Evolutionary conservation across 2,797 vertebrate genomes (phyloP).

Genomic region (Bovichtus variegatus): DNA sequence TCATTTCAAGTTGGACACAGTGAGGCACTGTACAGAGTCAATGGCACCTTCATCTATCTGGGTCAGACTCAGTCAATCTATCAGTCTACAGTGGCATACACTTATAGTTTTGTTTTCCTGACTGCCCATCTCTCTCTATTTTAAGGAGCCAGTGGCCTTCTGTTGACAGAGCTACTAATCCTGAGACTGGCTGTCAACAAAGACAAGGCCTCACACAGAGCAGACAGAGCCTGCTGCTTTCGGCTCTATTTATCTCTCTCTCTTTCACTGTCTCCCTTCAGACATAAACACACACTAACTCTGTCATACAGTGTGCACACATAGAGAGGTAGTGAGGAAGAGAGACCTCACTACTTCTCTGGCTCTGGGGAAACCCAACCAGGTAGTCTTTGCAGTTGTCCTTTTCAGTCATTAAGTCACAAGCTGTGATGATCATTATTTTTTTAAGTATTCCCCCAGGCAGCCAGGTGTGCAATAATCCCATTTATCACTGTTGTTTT

Average conservation of each 20-base stretch:
- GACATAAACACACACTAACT: constrained; percentile 4
- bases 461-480: not conserved
- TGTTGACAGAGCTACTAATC: constrained; percentile 73
- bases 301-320: not conserved
- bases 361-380: constrained; percentile 1
- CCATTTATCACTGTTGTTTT: not conserved
- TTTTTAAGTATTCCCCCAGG: not conserved
- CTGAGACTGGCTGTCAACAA: constrained; percentile 70
- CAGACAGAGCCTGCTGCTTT: constrained; percentile 2
- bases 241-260: constrained; percentile 12
- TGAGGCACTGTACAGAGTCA: constrained; percentile 5
- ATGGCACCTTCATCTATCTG: constrained; percentile 23
- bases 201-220: constrained; percentile 32
- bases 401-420: not conserved
- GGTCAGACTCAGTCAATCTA: constrained; percentile 42
- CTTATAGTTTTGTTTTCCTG: constrained; percentile 67
- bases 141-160: constrained; percentile 71
- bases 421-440: not conserved
- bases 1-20: constrained; percentile 18
- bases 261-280: constrained; percentile 2
- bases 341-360: not conserved
- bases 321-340: not conserved
- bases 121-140: constrained; percentile 74
- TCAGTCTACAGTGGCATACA: constrained; percentile 42
- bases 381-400: not conserved